These are phyloP conservation scores for Eumaeus atala DNA, from an alignment of 1,140 invertebrate species.

Conservation along the genomic window DNA sequence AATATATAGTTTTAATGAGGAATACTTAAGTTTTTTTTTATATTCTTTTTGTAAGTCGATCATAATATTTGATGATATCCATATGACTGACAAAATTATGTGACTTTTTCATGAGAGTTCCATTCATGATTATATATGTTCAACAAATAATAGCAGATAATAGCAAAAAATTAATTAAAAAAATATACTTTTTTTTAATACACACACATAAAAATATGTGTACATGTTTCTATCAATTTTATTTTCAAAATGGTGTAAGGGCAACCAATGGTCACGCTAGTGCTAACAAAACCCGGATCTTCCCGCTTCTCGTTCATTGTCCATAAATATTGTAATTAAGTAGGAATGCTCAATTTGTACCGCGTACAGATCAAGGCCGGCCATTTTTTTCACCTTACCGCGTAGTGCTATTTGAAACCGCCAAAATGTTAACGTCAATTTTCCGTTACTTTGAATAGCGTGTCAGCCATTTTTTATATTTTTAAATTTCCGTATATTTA, in stretches of 20 bases:
- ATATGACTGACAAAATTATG: too few species aligned
- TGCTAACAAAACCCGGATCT: constrained; percentile 8
- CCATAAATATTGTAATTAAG: constrained; percentile 1
- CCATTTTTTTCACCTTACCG: background rate
- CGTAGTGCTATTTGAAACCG: background rate
- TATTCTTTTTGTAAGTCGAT: too few species aligned
- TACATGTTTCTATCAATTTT: background rate
- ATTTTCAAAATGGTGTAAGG: background rate
- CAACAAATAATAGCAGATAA: too few species aligned
- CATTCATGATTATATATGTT: too few species aligned
- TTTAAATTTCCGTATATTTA: too few species aligned
- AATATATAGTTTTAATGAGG: too few species aligned
- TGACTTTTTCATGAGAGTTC: too few species aligned
- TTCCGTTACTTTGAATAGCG: background rate
- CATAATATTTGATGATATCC: too few species aligned
- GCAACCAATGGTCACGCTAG: background rate
- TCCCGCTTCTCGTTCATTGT: background rate
- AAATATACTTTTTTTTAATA: too few species aligned
- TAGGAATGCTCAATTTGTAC: background rate
- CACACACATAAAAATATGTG: too few species aligned
- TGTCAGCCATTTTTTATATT: constrained; percentile 6
- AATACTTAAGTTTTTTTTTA: too few species aligned
- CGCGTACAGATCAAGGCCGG: background rate
- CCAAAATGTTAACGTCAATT: background rate
- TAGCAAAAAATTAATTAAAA: too few species aligned